These are phyloP conservation scores for Pteromalus puparum DNA, from an alignment of 1,140 invertebrate genomes.

Conservation along the genomic window DNA sequence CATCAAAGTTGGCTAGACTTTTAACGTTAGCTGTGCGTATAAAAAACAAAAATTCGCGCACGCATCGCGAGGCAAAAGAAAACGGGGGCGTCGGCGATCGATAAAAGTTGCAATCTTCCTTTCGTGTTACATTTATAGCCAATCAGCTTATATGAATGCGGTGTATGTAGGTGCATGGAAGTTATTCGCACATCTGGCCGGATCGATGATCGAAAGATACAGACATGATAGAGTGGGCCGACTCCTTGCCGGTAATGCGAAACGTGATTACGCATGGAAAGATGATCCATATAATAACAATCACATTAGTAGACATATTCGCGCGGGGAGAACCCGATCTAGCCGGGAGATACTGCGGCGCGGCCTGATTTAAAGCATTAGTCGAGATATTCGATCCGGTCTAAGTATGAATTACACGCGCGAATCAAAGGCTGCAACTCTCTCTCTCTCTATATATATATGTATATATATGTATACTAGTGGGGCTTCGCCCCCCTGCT, in stretches of 20 bases:
- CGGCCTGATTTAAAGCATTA: conserved; percentile 23
- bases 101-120: conserved; percentile 37
- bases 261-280: conserved; percentile 72
- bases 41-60: neutral
- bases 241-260: conserved; percentile 64
- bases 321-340: conserved; percentile 30
- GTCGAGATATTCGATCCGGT: conserved; percentile 18
- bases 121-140: conserved; percentile 48
- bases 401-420: conserved; percentile 25
- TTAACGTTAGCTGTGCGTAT: neutral
- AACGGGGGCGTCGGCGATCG: conserved; percentile 1
- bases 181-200: conserved; percentile 43
- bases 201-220: conserved; percentile 54
- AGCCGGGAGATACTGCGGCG: neutral
- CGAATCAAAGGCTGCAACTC: conserved; percentile 24
- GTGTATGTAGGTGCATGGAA: conserved; percentile 2
- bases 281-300: conserved; percentile 72
- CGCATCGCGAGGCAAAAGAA: neutral
- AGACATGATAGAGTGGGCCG: conserved; percentile 38
- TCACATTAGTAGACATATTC: conserved; percentile 47
- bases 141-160: conserved; percentile 40
- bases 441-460: neutral
- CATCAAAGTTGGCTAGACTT: neutral
- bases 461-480: no score
- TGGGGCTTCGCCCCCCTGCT: no score